Conservation (phyloP, 2,113 vertebrate species). For the Tursiops truncatus region DNA sequence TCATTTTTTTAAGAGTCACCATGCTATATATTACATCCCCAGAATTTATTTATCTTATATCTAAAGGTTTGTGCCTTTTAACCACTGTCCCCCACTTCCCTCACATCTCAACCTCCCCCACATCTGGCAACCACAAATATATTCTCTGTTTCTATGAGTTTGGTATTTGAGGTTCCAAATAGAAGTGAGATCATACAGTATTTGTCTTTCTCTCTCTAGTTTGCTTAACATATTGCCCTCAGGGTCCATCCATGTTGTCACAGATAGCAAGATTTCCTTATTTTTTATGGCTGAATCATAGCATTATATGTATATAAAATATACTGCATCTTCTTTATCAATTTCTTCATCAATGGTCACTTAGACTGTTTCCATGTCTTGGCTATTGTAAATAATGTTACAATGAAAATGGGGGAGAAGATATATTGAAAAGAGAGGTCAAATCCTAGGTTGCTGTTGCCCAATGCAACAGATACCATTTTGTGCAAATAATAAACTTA, state of each 20-base stretch:
- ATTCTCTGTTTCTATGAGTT: no score
- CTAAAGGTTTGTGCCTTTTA: no score
- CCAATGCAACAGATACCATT: neutral
- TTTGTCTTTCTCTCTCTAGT: neutral
- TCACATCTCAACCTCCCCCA: no score
- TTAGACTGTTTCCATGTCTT: no score
- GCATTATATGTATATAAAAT: neutral
- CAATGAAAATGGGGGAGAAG: neutral
- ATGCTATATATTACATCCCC: no score
- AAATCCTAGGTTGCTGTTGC: neutral
- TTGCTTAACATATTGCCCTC: neutral
- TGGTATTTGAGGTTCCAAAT: no score
- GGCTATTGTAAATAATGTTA: no score
- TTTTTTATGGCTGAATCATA: neutral
- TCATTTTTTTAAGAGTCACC: no score
- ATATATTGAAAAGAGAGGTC: neutral
- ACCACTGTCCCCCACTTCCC: no score
- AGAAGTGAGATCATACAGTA: neutral
- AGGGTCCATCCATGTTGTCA: neutral
- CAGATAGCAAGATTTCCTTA: neutral
- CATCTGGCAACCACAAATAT: neutral
- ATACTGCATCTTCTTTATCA: neutral
- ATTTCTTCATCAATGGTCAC: neutral
- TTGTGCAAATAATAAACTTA: neutral
- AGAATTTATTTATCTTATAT: no score